Evolutionary conservation across 2,888 invertebrate genomes (phyloP).

Genomic region (Oscheius sp.): DNA sequence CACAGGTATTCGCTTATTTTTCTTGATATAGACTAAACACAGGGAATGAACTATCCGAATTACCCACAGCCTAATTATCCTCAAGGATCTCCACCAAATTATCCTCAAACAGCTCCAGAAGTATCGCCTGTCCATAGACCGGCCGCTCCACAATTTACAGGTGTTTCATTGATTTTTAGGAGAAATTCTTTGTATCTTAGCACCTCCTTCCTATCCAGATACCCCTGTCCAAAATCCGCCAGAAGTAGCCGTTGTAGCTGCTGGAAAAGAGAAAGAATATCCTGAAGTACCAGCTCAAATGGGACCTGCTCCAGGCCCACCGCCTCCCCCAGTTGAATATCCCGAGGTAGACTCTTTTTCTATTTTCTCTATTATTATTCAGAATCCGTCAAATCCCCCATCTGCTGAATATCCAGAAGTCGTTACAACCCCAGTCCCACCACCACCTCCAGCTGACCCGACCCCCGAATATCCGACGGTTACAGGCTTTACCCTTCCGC

Average conservation of each 20-base stretch:
- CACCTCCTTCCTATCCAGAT: not conserved
- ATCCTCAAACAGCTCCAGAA: not conserved
- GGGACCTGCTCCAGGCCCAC: constrained; percentile 8
- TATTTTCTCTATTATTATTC: not conserved
- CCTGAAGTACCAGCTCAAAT: constrained; percentile 11
- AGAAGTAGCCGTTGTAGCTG: not conserved
- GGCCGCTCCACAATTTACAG: not conserved
- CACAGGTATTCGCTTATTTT: not conserved
- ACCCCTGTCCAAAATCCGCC: not conserved
- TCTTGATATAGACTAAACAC: not conserved
- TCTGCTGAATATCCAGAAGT: constrained; percentile 8
- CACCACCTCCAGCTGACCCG: constrained; percentile 11
- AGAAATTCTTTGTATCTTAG: not conserved
- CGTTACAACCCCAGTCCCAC: not conserved
- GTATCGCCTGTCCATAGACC: not conserved
- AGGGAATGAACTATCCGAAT: not conserved
- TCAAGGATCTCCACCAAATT: not conserved
- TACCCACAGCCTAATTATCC: constrained; percentile 4
- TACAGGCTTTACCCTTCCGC: constrained; percentile 11
- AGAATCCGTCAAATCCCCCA: constrained; percentile 9
- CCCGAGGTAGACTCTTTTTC: not conserved
- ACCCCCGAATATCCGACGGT: constrained; percentile 14
- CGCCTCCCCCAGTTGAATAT: constrained; percentile 7
- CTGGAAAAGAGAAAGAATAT: constrained; percentile 20
- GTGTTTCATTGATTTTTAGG: not conserved